These are phyloP conservation scores for Charaxes varanes DNA, from an alignment of 1,140 invertebrate genomes.

Conservation along the genomic window DNA sequence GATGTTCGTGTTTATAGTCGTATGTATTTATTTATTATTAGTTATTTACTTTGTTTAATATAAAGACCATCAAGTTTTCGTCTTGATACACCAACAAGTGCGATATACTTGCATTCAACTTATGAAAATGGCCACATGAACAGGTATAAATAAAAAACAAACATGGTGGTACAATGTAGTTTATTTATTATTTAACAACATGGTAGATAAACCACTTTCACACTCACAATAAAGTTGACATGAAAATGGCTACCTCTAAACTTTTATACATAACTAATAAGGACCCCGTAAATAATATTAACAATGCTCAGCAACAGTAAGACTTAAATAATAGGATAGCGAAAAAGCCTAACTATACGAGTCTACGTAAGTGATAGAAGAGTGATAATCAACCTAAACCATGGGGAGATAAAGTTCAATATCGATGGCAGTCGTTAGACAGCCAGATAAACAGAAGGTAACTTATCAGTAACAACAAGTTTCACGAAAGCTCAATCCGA, in stretches of 20 bases:
- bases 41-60: too few species aligned
- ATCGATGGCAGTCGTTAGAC: constrained; percentile 30
- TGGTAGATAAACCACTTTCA: constrained; percentile 72
- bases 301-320: constrained; percentile 59
- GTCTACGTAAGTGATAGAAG: constrained; percentile 36
- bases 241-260: constrained; percentile 74
- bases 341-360: constrained; percentile 50
- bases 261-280: constrained; percentile 70
- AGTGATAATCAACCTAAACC: constrained; percentile 34
- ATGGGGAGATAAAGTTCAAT: constrained; percentile 25
- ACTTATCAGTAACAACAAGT: constrained; percentile 55
- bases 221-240: constrained; percentile 49
- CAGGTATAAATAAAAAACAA: constrained; percentile 36
- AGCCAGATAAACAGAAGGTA: constrained; percentile 40
- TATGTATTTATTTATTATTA: too few species aligned
- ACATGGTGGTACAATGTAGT: constrained; percentile 73
- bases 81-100: too few species aligned
- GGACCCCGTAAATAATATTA: constrained; percentile 56
- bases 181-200: constrained; percentile 76
- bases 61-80: too few species aligned
- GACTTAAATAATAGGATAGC: constrained; percentile 45
- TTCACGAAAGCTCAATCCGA: constrained; percentile 67
- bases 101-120: too few species aligned
- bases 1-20: too few species aligned
- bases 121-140: too few species aligned